Evolutionary conservation across 2,888 invertebrate species (phyloP), one percentile per base, ranked within the genome.

Genomic region (Platerodrilus igneus): DNA sequence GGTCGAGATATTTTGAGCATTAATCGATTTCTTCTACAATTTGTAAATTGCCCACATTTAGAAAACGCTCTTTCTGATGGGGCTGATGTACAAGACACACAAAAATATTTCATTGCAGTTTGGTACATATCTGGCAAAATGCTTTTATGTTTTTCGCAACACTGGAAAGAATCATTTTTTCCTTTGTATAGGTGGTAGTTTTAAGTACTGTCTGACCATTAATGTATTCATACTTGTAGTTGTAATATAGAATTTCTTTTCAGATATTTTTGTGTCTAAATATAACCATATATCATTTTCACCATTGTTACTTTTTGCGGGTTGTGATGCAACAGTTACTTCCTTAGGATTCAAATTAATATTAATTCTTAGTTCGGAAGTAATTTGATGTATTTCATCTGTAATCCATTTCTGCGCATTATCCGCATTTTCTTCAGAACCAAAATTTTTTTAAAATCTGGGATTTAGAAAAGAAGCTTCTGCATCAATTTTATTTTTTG

Each of bases 21-120:
- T 7, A 51, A 25, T 15, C 50, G 10, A 35, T 51, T 54, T 41
- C 51, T 30, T 23, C 50, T 38, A 5, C 31, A 4, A 31, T 55
- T 55, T 5, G 48, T 53, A 5, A 55, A 15, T 21, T 50, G 51
- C 5, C 50, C 54, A 7, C 51, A 26, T 48, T 56, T 52, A 1
- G 51, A 55, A 41, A 56, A 54, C 13, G 55, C 51, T 31, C 48
- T 41, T 25, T 53, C 54, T 11, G 50, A 50, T 4, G 56, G 54
- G 15, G 52, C 52, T 13, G 53, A 55, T 9, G 53, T 57, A 3
- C 37, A 47, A 5, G 53, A 52, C 21, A 50, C 41, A 23, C 36
- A 42, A n/a, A 40, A 32, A 41, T 55, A 53, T 40, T 51, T 52
- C 5, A 18, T 23, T 3, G 43, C 37, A 8, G 53, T n/a, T 26